Conservation (phyloP, 2,113 vertebrate genomes). For the Chlamydotis undulata region DNA sequence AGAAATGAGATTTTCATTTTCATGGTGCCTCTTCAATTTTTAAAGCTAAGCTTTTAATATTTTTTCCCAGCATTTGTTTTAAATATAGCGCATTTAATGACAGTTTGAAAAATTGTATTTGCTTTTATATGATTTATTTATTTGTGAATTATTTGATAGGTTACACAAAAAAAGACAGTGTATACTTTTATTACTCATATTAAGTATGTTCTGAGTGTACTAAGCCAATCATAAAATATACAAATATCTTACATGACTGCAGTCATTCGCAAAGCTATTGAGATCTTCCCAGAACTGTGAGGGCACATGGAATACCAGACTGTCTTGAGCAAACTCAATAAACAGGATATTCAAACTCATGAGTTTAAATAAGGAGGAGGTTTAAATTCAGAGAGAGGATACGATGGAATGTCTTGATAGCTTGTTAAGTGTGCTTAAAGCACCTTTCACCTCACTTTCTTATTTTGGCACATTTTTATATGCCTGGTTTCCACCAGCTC, state of each 20-base stretch:
- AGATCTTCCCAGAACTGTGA: background rate
- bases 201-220: slow-evolving; percentile 28
- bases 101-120: slow-evolving; percentile 45
- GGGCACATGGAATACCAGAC: background rate
- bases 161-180: background rate
- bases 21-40: slow-evolving; percentile 11
- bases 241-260: background rate
- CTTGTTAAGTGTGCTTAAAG: background rate
- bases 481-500: background rate
- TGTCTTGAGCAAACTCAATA: background rate
- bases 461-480: background rate
- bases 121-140: slow-evolving; percentile 45
- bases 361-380: background rate
- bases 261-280: slow-evolving; percentile 22
- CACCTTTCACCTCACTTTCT: background rate
- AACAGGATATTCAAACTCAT: background rate
- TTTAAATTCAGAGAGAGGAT: background rate
- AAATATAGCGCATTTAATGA: slow-evolving; percentile 47
- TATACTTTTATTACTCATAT: slow-evolving; percentile 25
- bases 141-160: slow-evolving; percentile 19
- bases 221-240: slow-evolving; percentile 47
- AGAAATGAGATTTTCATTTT: slow-evolving; percentile 45
- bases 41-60: slow-evolving; percentile 24
- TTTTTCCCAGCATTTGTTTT: slow-evolving; percentile 25
- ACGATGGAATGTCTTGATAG: background rate